Evolutionary conservation across 2,888 invertebrate genomes (phyloP).

Genomic region (Amphipyra berbera): DNA sequence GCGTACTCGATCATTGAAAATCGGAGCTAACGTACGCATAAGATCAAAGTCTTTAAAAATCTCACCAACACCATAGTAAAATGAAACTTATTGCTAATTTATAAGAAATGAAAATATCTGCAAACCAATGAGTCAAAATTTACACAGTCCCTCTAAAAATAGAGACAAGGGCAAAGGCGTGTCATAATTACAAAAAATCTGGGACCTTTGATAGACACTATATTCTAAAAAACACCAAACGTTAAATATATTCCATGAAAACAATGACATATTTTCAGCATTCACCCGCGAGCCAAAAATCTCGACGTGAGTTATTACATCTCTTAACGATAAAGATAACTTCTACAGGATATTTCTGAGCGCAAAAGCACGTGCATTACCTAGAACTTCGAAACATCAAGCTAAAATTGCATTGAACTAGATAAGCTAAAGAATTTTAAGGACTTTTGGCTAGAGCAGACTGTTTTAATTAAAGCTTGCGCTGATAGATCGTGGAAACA

Average conservation of each 20-base stretch:
- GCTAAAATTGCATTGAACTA: constrained; percentile 7
- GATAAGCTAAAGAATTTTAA: constrained; percentile 15
- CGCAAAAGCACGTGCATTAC: constrained; percentile 42
- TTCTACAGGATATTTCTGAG: constrained; percentile 20
- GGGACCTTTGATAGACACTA: constrained; percentile 9
- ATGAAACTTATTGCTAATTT: no score
- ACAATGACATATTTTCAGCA: constrained; percentile 49
- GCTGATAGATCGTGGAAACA: not conserved
- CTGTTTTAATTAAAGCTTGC: constrained; percentile 1
- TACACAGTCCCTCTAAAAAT: no score
- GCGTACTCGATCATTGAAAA: no score
- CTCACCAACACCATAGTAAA: no score
- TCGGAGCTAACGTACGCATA: no score
- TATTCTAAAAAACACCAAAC: constrained; percentile 13
- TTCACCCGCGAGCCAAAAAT: constrained; percentile 39
- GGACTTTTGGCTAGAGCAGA: not conserved
- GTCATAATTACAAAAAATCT: no score
- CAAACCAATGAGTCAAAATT: no score
- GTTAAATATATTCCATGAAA: constrained; percentile 32
- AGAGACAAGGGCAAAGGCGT: no score
- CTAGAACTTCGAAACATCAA: constrained; percentile 27
- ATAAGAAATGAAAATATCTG: no score
- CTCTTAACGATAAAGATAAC: constrained; percentile 53
- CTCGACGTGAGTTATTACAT: constrained; percentile 53
- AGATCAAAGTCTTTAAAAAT: no score